Evolutionary conservation across 1,140 invertebrate genomes (phyloP), one percentile per base, ranked within the genome.

Genomic region (Trichonephila clavata): DNA sequence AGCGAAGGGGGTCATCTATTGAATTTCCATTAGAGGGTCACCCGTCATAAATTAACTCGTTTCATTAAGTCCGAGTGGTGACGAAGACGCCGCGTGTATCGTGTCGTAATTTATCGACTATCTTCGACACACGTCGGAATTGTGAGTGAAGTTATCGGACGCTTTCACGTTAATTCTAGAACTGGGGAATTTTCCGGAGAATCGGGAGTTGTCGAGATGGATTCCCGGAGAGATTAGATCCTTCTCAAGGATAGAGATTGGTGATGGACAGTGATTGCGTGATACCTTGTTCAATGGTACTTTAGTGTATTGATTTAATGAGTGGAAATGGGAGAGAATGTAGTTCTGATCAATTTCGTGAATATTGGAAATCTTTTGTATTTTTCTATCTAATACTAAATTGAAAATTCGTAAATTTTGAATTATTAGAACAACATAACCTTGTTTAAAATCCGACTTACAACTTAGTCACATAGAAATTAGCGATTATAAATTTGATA

Each of bases 1-100:
- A 16, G 65, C n/a, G 50, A 80, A 80, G 3, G 50, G 68, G 63
- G 60, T 24, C 57, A 39, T 32, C 32, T 32, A 92, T 92, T 92
- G 90, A 92, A 92, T 86, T 92, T 92, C 83, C 83, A 92, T 92
- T 92, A 92, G 57, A 16, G 59, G 83, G 90, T 86, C 90, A 86
- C 61, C 61, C 32, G 39, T 92, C 90, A 92, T 92, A 92, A 92
- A 92, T 92, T 92, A 86, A 92, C 80, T 57, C 83, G 81, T 92
- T 92, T 92, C 90, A 86, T 92, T 92, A 92, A 84, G 80, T 83
- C 88, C n/a, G 61, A 86, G 60, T 63, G 86, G 24, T 32, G 61
- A 59, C 86, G 32, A 65, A 77, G 68, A 90, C 65, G 27, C 43
- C 50, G 59, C 86, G 32, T 50, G 86, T 89, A 71, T 65, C 86